Evolutionary conservation across 2,113 vertebrate species (phyloP).

Genomic region (Psittacus erithacus): DNA sequence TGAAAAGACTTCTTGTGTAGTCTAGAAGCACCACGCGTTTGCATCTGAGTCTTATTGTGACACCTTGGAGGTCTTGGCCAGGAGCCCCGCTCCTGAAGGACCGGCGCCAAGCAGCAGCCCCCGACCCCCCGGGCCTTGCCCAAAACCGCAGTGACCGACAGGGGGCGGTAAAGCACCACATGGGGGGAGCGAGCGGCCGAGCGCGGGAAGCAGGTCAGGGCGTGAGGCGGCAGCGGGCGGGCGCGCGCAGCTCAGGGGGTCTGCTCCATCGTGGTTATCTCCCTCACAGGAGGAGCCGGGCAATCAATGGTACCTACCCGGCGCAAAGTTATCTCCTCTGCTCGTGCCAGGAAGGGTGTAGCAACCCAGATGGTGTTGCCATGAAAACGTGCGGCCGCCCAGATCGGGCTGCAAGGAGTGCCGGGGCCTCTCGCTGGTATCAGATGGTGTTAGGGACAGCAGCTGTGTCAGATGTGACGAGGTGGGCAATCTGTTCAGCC

Average conservation of each 20-base stretch:
- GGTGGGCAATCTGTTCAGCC: background rate
- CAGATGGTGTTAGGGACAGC: background rate
- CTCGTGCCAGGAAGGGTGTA: background rate
- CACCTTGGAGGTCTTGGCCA: background rate
- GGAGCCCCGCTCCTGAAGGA: background rate
- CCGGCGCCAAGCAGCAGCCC: background rate
- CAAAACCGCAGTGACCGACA: background rate
- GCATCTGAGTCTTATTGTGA: background rate
- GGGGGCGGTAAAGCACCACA: background rate
- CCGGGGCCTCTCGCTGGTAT: background rate
- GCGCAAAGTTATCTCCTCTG: background rate
- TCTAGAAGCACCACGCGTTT: background rate
- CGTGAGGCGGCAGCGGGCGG: too few species aligned
- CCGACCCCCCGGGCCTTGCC: background rate
- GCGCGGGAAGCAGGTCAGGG: background rate
- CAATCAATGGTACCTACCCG: background rate
- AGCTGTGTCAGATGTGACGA: background rate
- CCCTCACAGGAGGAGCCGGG: background rate
- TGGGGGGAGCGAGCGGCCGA: background rate
- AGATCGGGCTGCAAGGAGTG: background rate
- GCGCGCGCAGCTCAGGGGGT: too few species aligned
- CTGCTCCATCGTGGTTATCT: background rate
- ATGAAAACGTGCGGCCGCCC: background rate
- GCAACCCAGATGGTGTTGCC: background rate
- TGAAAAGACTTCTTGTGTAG: background rate